Evolutionary conservation across 1,140 invertebrate species (phyloP).

Genomic region (Drosophila gunungcola): DNA sequence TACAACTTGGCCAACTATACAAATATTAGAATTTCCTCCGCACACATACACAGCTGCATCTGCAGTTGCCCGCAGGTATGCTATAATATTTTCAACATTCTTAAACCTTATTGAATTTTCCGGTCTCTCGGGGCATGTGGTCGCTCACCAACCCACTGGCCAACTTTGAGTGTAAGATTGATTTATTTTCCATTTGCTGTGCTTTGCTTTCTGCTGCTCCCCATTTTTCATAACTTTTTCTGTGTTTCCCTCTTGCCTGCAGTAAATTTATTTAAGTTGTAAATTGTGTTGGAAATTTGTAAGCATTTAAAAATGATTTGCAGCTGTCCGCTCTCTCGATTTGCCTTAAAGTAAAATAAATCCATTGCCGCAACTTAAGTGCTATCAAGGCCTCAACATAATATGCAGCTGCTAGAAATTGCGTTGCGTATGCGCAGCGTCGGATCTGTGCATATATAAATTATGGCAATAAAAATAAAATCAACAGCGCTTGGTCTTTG

Average conservation of each 20-base stretch:
- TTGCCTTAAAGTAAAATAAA: constrained; percentile 30
- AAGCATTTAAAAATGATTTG: constrained; percentile 83
- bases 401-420: constrained; percentile 29
- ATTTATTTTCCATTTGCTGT: constrained; percentile 71
- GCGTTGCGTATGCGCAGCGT: constrained; percentile 50
- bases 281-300: constrained; percentile 78
- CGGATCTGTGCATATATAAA: constrained; percentile 56
- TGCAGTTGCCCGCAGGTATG: constrained; percentile 22
- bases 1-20: constrained; percentile 35
- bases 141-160: constrained; percentile 2
- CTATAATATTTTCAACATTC: constrained; percentile 42
- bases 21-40: constrained; percentile 38
- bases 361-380: constrained; percentile 46
- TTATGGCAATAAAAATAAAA: constrained; percentile 82
- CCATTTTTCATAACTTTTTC: constrained; percentile 80
- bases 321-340: constrained; percentile 43
- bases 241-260: constrained; percentile 42
- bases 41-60: constrained; percentile 24
- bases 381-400: constrained; percentile 54
- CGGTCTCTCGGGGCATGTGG: background rate
- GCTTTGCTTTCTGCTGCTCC: constrained; percentile 42
- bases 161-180: constrained; percentile 72
- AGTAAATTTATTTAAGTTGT: constrained; percentile 70
- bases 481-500: constrained; percentile 50
- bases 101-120: constrained; percentile 68